Percentiles rank a stretch among this genome's conserved stretches.
These are phyloP conservation scores for Thinocorus orbignyianus DNA, from an alignment of 2,113 vertebrate genomes.

Conservation along the genomic window DNA sequence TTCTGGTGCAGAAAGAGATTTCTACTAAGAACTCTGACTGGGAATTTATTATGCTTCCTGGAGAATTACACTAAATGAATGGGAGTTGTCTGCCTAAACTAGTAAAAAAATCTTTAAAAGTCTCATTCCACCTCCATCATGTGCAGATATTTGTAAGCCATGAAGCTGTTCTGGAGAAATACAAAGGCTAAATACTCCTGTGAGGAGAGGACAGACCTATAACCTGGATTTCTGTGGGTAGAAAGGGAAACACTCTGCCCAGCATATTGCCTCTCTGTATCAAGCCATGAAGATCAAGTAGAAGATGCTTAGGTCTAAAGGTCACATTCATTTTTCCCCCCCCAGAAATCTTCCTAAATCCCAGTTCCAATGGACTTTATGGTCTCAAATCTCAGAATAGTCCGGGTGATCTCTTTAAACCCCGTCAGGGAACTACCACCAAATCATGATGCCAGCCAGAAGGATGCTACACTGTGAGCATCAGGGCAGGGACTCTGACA, in stretches of 20 bases:
- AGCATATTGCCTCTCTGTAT: background rate
- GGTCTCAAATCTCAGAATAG: background rate
- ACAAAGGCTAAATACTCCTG: background rate
- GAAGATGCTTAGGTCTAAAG: background rate
- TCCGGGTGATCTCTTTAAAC: background rate
- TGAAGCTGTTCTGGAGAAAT: background rate
- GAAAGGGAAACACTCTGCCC: background rate
- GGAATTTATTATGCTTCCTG: background rate
- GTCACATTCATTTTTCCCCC: background rate
- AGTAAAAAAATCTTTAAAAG: background rate
- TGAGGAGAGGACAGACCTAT: background rate
- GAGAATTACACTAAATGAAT: background rate
- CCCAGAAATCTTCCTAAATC: background rate
- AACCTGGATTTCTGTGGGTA: background rate
- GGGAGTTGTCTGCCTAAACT: background rate
- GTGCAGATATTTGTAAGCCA: background rate
- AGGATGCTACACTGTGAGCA: fast-evolving
- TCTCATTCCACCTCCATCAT: background rate
- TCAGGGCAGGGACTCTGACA: background rate
- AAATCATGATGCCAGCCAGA: background rate
- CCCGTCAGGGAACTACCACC: background rate
- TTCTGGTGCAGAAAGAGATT: background rate
- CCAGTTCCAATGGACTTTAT: background rate
- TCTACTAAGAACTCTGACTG: background rate
- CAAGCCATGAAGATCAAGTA: background rate